A percentile compares a stretch with the other conserved stretches of the same genome.
Conservation (phyloP, 2,888 invertebrate genomes). For the Agonopterix arenella region DNA sequence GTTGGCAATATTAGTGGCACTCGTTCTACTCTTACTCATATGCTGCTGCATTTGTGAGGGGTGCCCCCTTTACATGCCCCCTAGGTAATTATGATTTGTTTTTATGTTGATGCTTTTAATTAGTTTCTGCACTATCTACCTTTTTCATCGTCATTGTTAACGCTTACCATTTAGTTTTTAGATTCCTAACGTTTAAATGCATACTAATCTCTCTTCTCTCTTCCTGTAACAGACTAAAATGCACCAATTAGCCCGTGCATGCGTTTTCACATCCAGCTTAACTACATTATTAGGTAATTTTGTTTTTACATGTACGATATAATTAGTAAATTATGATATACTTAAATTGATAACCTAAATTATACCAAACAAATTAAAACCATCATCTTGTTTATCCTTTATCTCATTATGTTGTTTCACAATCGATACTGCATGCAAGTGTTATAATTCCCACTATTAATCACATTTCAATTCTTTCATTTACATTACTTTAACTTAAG, state of each 20-base stretch:
- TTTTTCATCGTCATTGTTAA: not conserved
- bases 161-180: not conserved
- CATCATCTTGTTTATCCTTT: not conserved
- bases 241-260: constrained; percentile 55
- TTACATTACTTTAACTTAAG: constrained; percentile 5
- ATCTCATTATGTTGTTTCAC: not conserved
- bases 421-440: not conserved
- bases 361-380: not conserved
- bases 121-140: not conserved
- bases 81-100: constrained; percentile 68
- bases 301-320: constrained; percentile 14
- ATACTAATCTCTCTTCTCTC: constrained; percentile 33
- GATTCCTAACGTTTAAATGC: not conserved
- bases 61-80: constrained; percentile 88
- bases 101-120: constrained; percentile 1
- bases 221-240: constrained; percentile 55
- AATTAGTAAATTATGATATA: not conserved
- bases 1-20: constrained; percentile 83
- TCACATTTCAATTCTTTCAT: constrained; percentile 7
- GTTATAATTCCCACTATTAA: not conserved
- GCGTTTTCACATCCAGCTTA: constrained; percentile 43
- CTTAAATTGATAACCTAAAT: not conserved
- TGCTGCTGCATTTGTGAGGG: constrained; percentile 91
- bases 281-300: constrained; percentile 47
- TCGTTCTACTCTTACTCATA: constrained; percentile 83